Evolutionary conservation across 1,140 invertebrate species (phyloP), one percentile per base, ranked within the genome.

Genomic region (Pinna nobilis): DNA sequence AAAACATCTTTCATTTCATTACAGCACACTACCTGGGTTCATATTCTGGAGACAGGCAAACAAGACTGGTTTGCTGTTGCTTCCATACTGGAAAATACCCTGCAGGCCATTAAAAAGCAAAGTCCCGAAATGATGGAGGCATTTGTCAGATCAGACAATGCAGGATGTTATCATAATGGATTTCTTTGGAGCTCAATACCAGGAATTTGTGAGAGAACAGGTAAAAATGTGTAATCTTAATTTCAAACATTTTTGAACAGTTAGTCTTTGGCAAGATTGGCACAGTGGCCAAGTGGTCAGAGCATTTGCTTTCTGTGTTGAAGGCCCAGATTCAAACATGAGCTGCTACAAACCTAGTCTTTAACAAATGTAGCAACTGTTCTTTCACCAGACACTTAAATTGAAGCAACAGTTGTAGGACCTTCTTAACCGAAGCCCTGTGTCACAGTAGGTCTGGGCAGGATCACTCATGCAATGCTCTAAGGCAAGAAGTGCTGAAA

Each of bases 21-120:
- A 25, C 65, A 67, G 65, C 65, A 67, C 33, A 51, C 33, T 13
- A 67, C 65, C 30, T 67, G n/a, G 15, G 37, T 41, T 33, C 65
- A 67, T 37, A 30, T 67, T 39, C 20, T 67, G 32, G 65, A 67
- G 18, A 35, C 18, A 37, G 50, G 15, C 2, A 67, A 67, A 39
- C 65, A 67, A 23, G 65, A 67, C 39, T 67, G 35, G 49, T 67
- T 50, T 30, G 47, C 28, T 37, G 65, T 67, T 28, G 49, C 33
- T 20, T 39, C 44, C 11, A 39, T 67, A 18, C 32, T 67, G 49
- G 44, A 67, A 55, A 30, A 67, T 55, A 44, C 47, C 9, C 35
- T 67, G 7, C 23, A 20, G 15, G 11, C 65, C 18, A 6, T 55
- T n/a, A 51, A 37, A n/a, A 50, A 37, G 50, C 65, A 67, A 23